Evolutionary conservation across 1,140 invertebrate genomes (phyloP).

Genomic region (Stratiolaelaps scimitus): DNA sequence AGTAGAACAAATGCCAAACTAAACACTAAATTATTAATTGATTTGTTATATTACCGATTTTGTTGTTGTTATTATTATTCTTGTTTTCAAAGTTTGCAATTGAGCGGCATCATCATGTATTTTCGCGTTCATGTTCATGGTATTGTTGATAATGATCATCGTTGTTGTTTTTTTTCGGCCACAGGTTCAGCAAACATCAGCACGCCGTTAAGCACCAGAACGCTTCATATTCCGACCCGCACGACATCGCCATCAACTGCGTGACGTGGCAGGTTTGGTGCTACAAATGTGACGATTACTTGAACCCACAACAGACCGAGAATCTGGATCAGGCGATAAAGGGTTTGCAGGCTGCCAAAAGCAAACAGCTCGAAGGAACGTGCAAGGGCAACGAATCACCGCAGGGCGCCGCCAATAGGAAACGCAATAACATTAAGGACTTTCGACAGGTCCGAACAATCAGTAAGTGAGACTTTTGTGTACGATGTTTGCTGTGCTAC

Average conservation of each 20-base stretch:
- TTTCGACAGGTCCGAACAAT: neutral
- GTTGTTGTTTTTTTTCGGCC: neutral
- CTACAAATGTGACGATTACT: slow-evolving; percentile 18
- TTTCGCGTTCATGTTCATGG: too few relatives aligned
- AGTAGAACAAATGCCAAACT: too few relatives aligned
- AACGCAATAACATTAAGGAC: neutral
- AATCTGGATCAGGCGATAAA: slow-evolving; percentile 1
- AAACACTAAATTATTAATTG: too few relatives aligned
- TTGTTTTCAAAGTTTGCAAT: too few relatives aligned
- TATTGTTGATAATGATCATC: neutral
- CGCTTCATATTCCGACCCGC: neutral
- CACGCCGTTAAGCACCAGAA: slow-evolving; percentile 12
- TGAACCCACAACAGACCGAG: slow-evolving; percentile 16
- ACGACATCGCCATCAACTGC: slow-evolving; percentile 16
- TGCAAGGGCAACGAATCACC: too few relatives aligned
- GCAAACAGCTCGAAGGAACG: neutral
- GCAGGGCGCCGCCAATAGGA: neutral
- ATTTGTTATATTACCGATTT: too few relatives aligned
- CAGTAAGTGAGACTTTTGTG: neutral
- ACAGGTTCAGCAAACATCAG: neutral
- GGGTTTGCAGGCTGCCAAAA: neutral
- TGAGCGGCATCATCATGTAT: too few relatives aligned
- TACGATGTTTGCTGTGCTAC: too few relatives aligned
- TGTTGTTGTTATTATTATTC: too few relatives aligned
- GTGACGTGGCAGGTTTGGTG: slow-evolving; percentile 20